A percentile compares a stretch with the other conserved stretches of the same genome.
phyloP scores from a whole-genome alignment of 2,888 invertebrate genomes.

The Ophion ellenae region DNA sequence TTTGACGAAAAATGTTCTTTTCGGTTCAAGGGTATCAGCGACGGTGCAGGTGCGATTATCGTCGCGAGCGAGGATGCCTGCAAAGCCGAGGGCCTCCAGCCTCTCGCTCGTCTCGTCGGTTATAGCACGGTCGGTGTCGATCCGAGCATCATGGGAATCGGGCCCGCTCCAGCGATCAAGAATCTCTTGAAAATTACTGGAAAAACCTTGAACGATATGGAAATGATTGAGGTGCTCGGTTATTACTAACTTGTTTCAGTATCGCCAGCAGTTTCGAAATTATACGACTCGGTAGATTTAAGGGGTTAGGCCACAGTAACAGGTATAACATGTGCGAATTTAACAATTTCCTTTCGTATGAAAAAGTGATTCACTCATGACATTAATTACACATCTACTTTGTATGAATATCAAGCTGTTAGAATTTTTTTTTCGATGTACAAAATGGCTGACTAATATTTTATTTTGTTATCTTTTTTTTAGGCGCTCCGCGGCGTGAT shows the following conservation, averaged over 20 bases:
- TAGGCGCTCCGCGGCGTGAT: no score
- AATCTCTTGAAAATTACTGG: constrained; percentile 92
- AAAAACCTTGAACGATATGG: constrained; percentile 93
- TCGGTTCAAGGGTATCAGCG: constrained; percentile 93
- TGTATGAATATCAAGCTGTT: no score
- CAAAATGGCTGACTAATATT: no score
- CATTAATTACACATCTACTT: no score
- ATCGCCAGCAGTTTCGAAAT: background rate
- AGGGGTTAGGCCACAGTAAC: no score
- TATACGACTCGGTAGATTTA: background rate
- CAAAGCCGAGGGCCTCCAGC: constrained; percentile 91
- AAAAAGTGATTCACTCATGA: no score
- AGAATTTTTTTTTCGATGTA: no score
- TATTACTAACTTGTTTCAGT: background rate
- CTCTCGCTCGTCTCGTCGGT: constrained; percentile 95
- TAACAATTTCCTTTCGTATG: no score
- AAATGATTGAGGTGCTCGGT: constrained; percentile 92
- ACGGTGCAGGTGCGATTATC: constrained; percentile 97
- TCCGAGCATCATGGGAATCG: constrained; percentile 99
- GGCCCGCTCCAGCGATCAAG: constrained; percentile 97
- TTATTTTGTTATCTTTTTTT: no score
- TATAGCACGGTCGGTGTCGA: constrained; percentile 98
- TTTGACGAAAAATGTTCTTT: background rate
- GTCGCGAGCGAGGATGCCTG: constrained; percentile 96
- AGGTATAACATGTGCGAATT: no score